A percentile compares a stretch with the other conserved stretches of the same genome.
phyloP scores from a whole-genome alignment of 2,113 vertebrate species.

The Otis tarda region DNA sequence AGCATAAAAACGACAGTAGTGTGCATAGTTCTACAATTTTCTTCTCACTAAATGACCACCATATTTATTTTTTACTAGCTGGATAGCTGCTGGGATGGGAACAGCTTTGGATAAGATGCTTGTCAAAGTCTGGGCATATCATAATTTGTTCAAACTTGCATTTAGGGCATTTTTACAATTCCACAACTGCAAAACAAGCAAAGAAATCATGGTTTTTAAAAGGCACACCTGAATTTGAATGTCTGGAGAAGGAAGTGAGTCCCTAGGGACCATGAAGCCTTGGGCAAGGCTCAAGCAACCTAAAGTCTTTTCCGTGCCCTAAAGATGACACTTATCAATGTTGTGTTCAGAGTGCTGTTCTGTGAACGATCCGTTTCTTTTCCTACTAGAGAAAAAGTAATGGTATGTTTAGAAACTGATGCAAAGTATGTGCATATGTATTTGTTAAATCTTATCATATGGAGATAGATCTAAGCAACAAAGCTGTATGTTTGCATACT shows the following conservation, averaged over 20 bases:
- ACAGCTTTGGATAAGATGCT: not conserved
- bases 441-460: not conserved
- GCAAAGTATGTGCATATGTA: rapidly evolving
- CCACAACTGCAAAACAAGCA: not conserved
- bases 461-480: not conserved
- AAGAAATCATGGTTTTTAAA: not conserved
- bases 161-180: not conserved
- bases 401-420: not conserved
- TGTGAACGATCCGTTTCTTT: not conserved
- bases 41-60: not conserved
- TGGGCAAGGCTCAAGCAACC: not conserved
- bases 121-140: not conserved
- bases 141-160: not conserved
- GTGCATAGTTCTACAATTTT: not conserved
- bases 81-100: not conserved
- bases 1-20: not conserved
- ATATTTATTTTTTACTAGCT: not conserved
- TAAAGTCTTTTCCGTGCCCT: not conserved
- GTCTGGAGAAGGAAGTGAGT: not conserved
- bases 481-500: not conserved
- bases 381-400: not conserved
- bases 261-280: not conserved
- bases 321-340: not conserved
- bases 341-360: not conserved
- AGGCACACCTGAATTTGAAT: not conserved